Base-by-base conservation (phyloP, 2,888 invertebrate species). In the Pocota personata region DNA sequence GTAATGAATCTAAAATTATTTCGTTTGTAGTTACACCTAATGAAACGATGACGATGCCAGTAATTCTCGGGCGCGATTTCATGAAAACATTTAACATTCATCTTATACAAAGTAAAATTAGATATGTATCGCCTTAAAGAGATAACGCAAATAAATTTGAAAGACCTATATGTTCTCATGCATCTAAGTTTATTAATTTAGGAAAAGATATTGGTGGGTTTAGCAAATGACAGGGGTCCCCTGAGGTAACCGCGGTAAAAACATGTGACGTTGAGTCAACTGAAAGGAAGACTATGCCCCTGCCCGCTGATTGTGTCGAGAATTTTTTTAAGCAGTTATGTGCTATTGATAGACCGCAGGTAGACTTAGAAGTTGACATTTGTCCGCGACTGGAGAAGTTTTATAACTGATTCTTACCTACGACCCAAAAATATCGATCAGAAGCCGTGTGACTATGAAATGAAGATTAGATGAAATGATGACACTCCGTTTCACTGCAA, bases 11-110 rank as follows among this genome's bases (percentile, higher is more conserved):
- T 10, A 73, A 73, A 50, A 73, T 30, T 37, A 21, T 58, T 69
- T 58, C 37, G 35, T 50, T 58, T 35, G 12, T 66, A 46, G 57
- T 73, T 21, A 66, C 30, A 64, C 57, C 80, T 12, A 43, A 58
- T 50, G 66, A 37, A 32, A 46, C 66, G 57, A 46, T 79, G 58
- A 35, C 21, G 14, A 64, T 57, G 57, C 57, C 46, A 1, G 8
- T 79, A 16, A 79, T 79, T 6, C 16, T 55, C 4, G 37, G 64
- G 32, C 50, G 79, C 8, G 66, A 66, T 6, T 73, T 72, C 32
- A 73, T 79, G 66, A 19, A 37, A 19, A 48, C 24, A n/a, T 79
- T 73, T 73, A 16, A 43, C 3, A 50, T 73, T 10, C 1, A 48
- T 37, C 7, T 73, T n/a, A 32, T 7, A 8, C 48, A 72, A 60